These are phyloP conservation scores for Notolabrus celidotus DNA, from an alignment of 2,797 vertebrate species.

Conservation along the genomic window DNA sequence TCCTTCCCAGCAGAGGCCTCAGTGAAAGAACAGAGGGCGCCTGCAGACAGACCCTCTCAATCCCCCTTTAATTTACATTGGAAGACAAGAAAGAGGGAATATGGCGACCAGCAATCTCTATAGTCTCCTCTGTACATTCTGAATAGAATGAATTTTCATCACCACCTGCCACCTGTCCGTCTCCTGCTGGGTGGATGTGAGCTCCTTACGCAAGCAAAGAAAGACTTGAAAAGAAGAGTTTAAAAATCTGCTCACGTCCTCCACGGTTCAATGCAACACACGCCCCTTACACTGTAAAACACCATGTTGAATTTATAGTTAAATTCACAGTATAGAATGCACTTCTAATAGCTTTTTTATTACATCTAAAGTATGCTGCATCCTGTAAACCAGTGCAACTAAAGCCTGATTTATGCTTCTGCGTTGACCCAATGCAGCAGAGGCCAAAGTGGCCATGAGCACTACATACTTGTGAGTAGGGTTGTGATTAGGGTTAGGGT, in stretches of 20 bases:
- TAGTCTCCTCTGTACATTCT: background rate
- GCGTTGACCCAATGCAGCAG: too few species aligned
- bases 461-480: too few species aligned
- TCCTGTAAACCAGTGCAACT: too few species aligned
- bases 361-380: too few species aligned
- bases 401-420: too few species aligned
- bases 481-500: too few species aligned
- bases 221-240: constrained; percentile 12
- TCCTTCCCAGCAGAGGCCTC: constrained; percentile 6
- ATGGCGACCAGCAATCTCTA: background rate
- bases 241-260: constrained; percentile 14
- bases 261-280: too few species aligned
- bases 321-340: too few species aligned
- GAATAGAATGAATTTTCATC: constrained; percentile 1
- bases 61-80: background rate
- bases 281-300: background rate
- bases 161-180: constrained; percentile 15
- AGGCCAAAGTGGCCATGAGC: too few species aligned
- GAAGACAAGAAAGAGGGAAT: constrained; percentile 17
- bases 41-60: constrained; percentile 12
- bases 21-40: constrained; percentile 29
- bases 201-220: background rate
- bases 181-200: constrained; percentile 2
- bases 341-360: too few species aligned
- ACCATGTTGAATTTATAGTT: background rate